These are phyloP conservation scores for Antechinus flavipes DNA, from an alignment of 2,113 vertebrate species.

Conservation along the genomic window DNA sequence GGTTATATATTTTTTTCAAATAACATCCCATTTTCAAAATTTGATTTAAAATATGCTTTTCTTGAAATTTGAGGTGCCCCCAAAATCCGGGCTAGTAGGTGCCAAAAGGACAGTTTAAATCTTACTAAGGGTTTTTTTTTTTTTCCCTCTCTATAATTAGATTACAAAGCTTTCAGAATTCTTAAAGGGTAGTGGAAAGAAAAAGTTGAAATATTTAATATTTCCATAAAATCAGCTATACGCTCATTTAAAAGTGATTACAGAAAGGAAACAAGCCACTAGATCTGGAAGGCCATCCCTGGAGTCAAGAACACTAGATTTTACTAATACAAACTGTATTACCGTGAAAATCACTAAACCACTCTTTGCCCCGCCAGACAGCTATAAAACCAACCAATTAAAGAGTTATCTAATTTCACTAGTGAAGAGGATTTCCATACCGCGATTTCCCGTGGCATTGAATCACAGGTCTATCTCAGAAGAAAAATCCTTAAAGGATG, in stretches of 20 bases:
- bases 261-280: background rate
- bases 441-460: background rate
- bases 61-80: background rate
- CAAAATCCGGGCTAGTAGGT: background rate
- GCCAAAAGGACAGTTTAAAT: background rate
- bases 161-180: background rate
- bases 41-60: background rate
- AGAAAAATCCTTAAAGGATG: background rate
- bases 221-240: background rate
- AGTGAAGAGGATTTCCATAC: background rate
- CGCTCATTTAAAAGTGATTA: background rate
- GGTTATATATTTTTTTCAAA: background rate
- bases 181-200: no score
- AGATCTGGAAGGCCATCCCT: background rate
- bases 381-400: background rate
- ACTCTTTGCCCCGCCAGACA: background rate
- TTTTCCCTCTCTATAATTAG: background rate
- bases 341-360: background rate
- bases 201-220: background rate
- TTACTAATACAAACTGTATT: background rate
- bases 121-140: conserved; percentile 11
- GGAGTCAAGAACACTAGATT: background rate
- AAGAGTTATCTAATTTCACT: background rate
- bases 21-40: background rate
- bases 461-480: background rate